Evolutionary conservation across 1,140 invertebrate genomes (phyloP), one percentile per base, ranked within the genome.

Genomic region (Tetranychus urticae): DNA sequence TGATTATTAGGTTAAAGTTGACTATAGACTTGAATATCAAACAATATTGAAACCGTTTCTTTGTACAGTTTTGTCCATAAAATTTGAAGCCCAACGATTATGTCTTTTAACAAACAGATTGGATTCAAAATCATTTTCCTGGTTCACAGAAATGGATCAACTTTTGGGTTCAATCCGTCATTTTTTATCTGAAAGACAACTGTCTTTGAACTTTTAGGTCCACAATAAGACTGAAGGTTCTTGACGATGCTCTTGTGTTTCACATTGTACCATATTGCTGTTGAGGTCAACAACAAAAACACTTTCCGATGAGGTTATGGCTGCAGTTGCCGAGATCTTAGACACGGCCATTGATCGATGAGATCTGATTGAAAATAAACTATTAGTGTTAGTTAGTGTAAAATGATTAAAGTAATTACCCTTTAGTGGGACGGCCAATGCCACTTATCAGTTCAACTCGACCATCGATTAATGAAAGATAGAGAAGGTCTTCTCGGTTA

Each of bases 401-500:
- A 6, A 6, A 6, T 10, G 39, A 42, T 42, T 42, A 31, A 14
- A 6, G 5, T 34, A 54, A 56, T 61, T 54, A 64, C 63, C 61
- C 61, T 55, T 59, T 58, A 36, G 58, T 77, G 14, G 81, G 78
- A 12, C 63, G 58, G 2, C 81, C 81, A 4, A 83, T 81, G 36
- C 82, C 82, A 3, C 81, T 82, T 62, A 86, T 82, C 74, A 84
- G 81, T 69, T 86, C 83, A 8, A 86, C 82, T 77, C 85, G 84
- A 8, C 83, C 83, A 66, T 82, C 82, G 14, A 78, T 74, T 37
- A 86, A 76, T 68, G 84, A 82, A 5, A 87, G 72, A 68, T 83
- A 83, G 33, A 86, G 75, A 63, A 86, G 79, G 63, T 85, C 81
- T 68, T 83, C 81, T 69, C 84, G 82, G 37, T 64, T 60, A 6